phyloP scores from a whole-genome alignment of 1,140 invertebrate species.

The Alviniconcha marisindica region DNA sequence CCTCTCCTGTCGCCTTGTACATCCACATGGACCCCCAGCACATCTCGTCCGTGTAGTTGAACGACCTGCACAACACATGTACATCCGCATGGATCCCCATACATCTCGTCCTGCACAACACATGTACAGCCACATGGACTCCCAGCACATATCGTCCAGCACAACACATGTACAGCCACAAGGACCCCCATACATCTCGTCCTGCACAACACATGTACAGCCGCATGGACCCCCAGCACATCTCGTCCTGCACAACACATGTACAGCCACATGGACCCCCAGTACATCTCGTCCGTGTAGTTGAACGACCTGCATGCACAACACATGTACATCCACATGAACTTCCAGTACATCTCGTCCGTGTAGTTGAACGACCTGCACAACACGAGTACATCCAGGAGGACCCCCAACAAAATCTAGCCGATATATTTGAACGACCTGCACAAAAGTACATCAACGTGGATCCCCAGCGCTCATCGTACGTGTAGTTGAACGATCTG shows the following conservation, averaged over 20 bases:
- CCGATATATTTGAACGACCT: too few species aligned
- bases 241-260: conserved; percentile 79
- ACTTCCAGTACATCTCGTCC: conserved; percentile 82
- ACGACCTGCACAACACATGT: conserved; percentile 74
- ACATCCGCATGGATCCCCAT: too few species aligned
- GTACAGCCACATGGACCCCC: too few species aligned
- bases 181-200: conserved; percentile 82
- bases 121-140: conserved; percentile 81
- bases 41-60: conserved; percentile 81
- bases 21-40: conserved; percentile 82
- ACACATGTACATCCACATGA: conserved; percentile 81
- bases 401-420: too few species aligned
- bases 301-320: too few species aligned
- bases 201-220: too few species aligned
- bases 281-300: too few species aligned
- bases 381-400: too few species aligned
- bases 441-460: conserved; percentile 81
- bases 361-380: conserved; percentile 75
- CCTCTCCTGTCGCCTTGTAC: conserved; percentile 79
- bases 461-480: conserved; percentile 82
- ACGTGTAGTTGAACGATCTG: conserved; percentile 80
- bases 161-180: conserved; percentile 78
- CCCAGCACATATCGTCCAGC: conserved; percentile 82
- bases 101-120: too few species aligned
- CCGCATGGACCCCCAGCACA: conserved; percentile 82